These are phyloP conservation scores for Sericinus montela DNA, from an alignment of 2,888 invertebrate species.

Conservation along the genomic window DNA sequence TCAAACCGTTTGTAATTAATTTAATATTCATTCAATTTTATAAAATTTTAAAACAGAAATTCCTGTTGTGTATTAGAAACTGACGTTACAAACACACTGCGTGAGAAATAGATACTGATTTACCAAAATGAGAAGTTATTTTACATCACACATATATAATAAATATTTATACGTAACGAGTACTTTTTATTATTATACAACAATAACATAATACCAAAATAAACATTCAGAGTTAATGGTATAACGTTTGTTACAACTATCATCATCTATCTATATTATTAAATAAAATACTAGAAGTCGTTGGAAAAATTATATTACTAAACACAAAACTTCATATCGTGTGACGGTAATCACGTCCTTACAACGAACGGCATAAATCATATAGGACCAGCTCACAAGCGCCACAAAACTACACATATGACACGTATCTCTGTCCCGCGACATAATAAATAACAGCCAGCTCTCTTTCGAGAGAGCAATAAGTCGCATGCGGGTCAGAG, in stretches of 20 bases:
- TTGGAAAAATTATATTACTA: conserved; percentile 19
- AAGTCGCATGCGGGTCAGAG: conserved; percentile 76
- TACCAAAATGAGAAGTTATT: conserved; percentile 41
- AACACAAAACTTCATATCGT: conserved; percentile 32
- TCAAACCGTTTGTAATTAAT: too few species aligned
- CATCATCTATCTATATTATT: conserved; percentile 30
- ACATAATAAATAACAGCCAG: conserved; percentile 75
- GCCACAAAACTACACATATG: conserved; percentile 73
- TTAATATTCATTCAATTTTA: conserved; percentile 49
- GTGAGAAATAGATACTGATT: conserved; percentile 65
- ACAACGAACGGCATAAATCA: conserved; percentile 71
- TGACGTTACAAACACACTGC: conserved; percentile 54
- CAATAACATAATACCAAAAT: neutral
- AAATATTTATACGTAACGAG: neutral
- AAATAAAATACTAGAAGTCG: conserved; percentile 22
- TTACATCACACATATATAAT: neutral
- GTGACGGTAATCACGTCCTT: conserved; percentile 69
- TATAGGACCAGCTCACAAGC: conserved; percentile 65
- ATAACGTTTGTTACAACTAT: conserved; percentile 21
- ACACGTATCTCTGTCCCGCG: conserved; percentile 65
- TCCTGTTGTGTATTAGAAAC: conserved; percentile 44
- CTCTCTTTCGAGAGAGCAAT: conserved; percentile 76
- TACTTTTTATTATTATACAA: neutral
- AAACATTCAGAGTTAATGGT: too few species aligned
- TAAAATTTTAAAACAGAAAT: conserved; percentile 57